Evolutionary conservation across 37 sponge, comb jelly and placozoan species (phyloP), one percentile per base, ranked within the genome.

Genomic region (Tethya wilhelma): DNA sequence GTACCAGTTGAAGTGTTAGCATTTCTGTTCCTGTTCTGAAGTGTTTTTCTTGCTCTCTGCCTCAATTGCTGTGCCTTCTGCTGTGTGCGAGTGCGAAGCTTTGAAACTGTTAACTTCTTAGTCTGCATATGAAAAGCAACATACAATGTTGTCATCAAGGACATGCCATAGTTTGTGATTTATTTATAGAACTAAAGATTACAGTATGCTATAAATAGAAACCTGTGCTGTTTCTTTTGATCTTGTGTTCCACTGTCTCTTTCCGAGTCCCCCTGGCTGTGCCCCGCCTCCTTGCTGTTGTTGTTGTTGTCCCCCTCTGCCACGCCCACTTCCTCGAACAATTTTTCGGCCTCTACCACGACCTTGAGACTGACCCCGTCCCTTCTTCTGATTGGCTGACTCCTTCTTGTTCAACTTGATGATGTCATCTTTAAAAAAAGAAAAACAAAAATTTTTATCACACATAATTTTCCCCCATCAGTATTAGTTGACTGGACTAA

Each of bases 391-490:
- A 1, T 7, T 3, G 0, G 74, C 29, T 8, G 20, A 38, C 59
- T 56, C 20, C 29, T 40, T 56, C 55, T 65, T 78, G 81, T 70
- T 58, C 17, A 80, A 71, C 17, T 59, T 59, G 43, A 80, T 80
- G 59, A 80, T 80, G 17, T 80, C 81, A 38, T 70, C 81, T 80
- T 59, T 23, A 32, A 12, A 36, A 26, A 22, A 8, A 29, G 30
- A 43, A 43, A 40, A 40, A 31, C n/a, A 39, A 63, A 7, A 43
- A 23, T 11, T 11, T 49, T 19, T 14, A 49, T 14, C 53, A 49
- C 14, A 14, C 14, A 49, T 49, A 14, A 49, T 9, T 49, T 19
- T 49, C 14, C 53, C 53, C 53, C 9, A 14, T 9, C 53, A 19
- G 14, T 9, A 9, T 49, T 14, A 49, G 14, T 28, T 58, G 17